These are phyloP conservation scores for Leptopterna dolabrata DNA, from an alignment of 2,888 invertebrate species.

Conservation along the genomic window DNA sequence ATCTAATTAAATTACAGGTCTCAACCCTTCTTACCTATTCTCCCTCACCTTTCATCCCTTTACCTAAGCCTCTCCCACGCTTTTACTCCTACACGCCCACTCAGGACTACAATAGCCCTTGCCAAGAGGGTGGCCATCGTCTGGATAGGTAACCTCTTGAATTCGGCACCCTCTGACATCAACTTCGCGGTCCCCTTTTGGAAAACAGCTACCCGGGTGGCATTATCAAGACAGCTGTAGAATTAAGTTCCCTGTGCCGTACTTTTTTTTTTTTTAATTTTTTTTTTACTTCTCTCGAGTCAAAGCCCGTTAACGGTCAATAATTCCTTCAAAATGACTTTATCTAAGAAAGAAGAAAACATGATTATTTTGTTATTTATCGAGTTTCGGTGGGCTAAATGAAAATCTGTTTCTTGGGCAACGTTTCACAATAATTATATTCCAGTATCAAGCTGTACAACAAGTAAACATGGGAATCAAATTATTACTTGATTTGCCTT, in stretches of 20 bases:
- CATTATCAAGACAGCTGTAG: background rate
- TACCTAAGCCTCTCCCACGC: background rate
- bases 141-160: background rate
- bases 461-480: too few species aligned
- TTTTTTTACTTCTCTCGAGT: background rate
- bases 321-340: background rate
- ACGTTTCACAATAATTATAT: too few species aligned
- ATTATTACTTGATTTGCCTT: too few species aligned
- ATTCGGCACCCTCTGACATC: background rate
- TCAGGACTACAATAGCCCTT: background rate
- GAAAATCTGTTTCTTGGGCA: too few species aligned
- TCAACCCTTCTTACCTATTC: background rate
- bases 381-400: too few species aligned
- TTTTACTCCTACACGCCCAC: background rate
- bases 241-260: background rate
- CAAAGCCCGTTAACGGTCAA: background rate
- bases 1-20: slow-evolving; percentile 11
- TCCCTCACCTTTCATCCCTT: background rate
- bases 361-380: too few species aligned
- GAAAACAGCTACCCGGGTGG: background rate
- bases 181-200: background rate
- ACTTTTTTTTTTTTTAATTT: background rate
- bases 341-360: too few species aligned
- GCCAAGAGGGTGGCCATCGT: background rate
- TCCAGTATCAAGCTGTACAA: too few species aligned